Percentiles rank a stretch among this genome's conserved stretches.
phyloP scores from a whole-genome alignment of 2,888 invertebrate species.

The Hoplodrina blanda region DNA sequence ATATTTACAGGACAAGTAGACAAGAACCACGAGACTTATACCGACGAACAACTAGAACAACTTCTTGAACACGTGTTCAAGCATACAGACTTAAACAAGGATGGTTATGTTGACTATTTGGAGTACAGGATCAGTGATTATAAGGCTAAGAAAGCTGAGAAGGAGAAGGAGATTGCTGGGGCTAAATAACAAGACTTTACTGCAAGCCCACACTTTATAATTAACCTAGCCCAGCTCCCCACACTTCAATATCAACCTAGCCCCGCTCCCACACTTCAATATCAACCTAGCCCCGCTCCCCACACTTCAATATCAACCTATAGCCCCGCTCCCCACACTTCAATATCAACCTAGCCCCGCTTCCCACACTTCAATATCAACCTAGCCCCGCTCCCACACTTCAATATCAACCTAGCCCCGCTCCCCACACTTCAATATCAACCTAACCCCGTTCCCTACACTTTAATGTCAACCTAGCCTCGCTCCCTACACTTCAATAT shows the following conservation, averaged over 20 bases:
- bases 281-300: not conserved
- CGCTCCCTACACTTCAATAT: not conserved
- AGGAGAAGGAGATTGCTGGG: slow-evolving; percentile 14
- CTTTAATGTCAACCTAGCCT: not conserved
- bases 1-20: slow-evolving; percentile 80
- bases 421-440: no score
- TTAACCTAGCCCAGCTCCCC: not conserved
- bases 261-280: not conserved
- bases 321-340: not conserved
- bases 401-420: no score
- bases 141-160: slow-evolving; percentile 71
- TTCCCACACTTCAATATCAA: not conserved
- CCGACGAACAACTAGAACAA: slow-evolving; percentile 89
- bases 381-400: not conserved
- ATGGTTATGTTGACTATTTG: slow-evolving; percentile 93
- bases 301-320: not conserved
- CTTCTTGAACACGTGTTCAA: slow-evolving; percentile 92
- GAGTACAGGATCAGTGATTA: slow-evolving; percentile 88
- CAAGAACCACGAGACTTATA: slow-evolving; percentile 79
- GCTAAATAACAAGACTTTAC: slow-evolving; percentile 7
- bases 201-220: not conserved
- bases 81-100: slow-evolving; percentile 92
- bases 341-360: not conserved
- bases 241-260: not conserved
- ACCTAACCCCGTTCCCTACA: not conserved